A percentile compares a stretch with the other conserved stretches of the same genome.
Conservation (phyloP, 2,797 vertebrate genomes). For the Phoebastria nigripes region DNA sequence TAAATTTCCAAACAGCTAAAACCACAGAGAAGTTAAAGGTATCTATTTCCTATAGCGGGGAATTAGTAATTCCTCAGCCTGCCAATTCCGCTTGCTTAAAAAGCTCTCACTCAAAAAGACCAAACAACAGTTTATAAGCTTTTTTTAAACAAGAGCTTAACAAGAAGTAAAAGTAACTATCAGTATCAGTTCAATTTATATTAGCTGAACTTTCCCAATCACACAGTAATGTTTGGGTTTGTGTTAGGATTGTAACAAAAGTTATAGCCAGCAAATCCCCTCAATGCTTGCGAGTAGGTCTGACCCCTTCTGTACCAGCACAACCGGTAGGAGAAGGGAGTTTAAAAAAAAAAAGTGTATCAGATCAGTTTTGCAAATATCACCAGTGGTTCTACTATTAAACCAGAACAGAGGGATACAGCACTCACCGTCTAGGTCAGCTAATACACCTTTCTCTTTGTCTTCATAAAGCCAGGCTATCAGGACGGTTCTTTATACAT, state of each 20-base stretch:
- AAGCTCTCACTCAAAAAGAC: neutral
- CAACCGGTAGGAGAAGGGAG: neutral
- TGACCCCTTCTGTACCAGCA: neutral
- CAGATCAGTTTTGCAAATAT: neutral
- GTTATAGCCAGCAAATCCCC: neutral
- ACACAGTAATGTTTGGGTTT: neutral
- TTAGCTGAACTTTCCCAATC: neutral
- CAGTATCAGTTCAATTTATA: neutral
- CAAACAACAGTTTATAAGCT: neutral
- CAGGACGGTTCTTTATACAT: neutral
- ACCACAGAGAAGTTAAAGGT: neutral
- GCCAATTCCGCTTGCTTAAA: neutral
- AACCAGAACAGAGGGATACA: neutral
- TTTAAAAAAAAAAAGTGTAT: neutral
- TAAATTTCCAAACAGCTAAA: neutral
- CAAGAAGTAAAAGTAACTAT: neutral
- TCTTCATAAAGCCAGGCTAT: neutral
- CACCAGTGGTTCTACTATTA: neutral
- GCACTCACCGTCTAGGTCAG: neutral
- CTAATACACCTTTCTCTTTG: neutral
- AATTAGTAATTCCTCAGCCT: neutral
- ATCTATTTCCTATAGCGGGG: neutral
- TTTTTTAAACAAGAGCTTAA: neutral
- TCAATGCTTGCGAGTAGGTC: rapidly evolving
- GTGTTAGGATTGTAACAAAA: neutral